Evolutionary conservation across 2,888 invertebrate species (phyloP).

Genomic region (Pheosia tremula): DNA sequence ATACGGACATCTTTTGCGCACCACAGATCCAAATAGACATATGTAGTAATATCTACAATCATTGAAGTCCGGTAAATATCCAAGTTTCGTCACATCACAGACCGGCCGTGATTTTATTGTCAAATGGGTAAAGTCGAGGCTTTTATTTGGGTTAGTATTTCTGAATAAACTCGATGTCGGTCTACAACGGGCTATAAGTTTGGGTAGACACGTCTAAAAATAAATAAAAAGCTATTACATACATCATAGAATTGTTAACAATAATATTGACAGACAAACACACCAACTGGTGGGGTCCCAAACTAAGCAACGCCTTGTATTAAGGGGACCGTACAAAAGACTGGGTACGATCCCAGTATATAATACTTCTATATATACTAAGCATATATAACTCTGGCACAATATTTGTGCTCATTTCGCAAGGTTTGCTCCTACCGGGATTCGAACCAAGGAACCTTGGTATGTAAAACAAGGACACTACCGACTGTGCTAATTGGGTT

Average conservation of each 20-base stretch:
- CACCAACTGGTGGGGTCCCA: too few relatives aligned
- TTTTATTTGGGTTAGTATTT: not conserved
- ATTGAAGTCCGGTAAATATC: not conserved
- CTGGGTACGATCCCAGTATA: too few relatives aligned
- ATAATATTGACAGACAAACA: not conserved
- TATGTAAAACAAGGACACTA: too few relatives aligned
- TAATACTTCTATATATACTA: too few relatives aligned
- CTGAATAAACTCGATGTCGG: not conserved
- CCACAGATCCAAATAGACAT: not conserved
- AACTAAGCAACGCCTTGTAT: too few relatives aligned
- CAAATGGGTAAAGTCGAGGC: not conserved
- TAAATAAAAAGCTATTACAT: not conserved
- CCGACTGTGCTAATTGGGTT: too few relatives aligned
- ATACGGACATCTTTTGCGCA: not conserved
- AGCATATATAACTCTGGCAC: too few relatives aligned
- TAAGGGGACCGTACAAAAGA: too few relatives aligned
- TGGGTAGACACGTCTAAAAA: not conserved
- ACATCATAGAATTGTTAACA: not conserved
- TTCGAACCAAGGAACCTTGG: too few relatives aligned
- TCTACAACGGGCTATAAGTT: not conserved
- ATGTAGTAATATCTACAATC: conserved; percentile 1
- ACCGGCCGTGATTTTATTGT: not conserved
- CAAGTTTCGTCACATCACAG: not conserved
- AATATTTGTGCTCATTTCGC: too few relatives aligned
- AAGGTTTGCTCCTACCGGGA: too few relatives aligned